Evolutionary conservation across 2,888 invertebrate genomes (phyloP).

Genomic region (Alviniconcha strummeri): DNA sequence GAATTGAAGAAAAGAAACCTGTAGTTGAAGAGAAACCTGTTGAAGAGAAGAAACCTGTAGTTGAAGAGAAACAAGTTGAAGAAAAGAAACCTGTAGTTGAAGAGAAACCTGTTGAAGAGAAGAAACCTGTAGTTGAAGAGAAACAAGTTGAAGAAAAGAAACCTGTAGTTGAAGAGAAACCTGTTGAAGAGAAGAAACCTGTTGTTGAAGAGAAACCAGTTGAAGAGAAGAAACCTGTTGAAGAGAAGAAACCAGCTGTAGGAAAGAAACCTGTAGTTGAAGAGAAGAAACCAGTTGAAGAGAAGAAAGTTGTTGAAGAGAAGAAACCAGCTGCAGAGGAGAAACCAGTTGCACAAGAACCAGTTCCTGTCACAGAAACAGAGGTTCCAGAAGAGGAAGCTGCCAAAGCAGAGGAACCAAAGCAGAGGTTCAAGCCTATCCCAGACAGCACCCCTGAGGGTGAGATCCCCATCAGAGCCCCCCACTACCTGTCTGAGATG

Average conservation of each 20-base stretch:
- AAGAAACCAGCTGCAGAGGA: background rate
- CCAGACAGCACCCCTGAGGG: constrained; percentile 14
- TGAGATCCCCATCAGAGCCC: constrained; percentile 38
- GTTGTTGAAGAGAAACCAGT: constrained; percentile 26
- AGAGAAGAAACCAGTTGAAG: background rate
- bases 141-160: constrained; percentile 17
- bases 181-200: background rate
- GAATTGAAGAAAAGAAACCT: background rate
- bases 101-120: background rate
- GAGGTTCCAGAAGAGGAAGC: constrained; percentile 12
- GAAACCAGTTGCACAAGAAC: background rate
- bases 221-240: constrained; percentile 3
- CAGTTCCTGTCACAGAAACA: background rate
- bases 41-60: constrained; percentile 20
- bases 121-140: constrained; percentile 14
- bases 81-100: background rate
- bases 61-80: constrained; percentile 23
- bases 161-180: constrained; percentile 14
- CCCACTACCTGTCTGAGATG: constrained; percentile 61
- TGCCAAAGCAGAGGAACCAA: background rate
- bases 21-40: constrained; percentile 22
- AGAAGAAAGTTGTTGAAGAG: constrained; percentile 13
- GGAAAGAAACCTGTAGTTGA: background rate
- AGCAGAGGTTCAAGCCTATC: constrained; percentile 21
- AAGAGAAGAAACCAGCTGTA: constrained; percentile 12